These are phyloP conservation scores for Callipepla squamata DNA, from an alignment of 2,113 vertebrate genomes.

Conservation along the genomic window DNA sequence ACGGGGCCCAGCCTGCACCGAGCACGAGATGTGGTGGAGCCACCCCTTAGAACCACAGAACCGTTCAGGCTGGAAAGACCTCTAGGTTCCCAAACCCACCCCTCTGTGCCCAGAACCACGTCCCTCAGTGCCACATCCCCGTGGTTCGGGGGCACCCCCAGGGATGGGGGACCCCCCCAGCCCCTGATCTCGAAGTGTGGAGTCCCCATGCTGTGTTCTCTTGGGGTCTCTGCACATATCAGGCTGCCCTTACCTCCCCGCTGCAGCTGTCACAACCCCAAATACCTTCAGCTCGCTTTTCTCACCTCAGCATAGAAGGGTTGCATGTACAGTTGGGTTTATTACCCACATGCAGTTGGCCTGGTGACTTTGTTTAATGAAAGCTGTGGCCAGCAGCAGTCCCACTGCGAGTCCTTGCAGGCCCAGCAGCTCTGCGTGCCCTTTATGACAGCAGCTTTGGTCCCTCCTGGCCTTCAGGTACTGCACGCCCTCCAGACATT, in stretches of 20 bases:
- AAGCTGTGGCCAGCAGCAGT: neutral
- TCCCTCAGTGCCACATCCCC: too few relatives aligned
- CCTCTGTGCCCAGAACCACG: too few relatives aligned
- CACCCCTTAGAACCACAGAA: too few relatives aligned
- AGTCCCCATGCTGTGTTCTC: too few relatives aligned
- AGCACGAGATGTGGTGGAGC: too few relatives aligned
- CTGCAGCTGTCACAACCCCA: neutral
- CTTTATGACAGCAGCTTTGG: neutral
- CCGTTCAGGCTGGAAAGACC: too few relatives aligned
- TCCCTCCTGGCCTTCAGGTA: neutral
- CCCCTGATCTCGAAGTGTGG: too few relatives aligned
- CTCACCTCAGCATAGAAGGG: neutral
- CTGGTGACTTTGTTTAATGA: neutral
- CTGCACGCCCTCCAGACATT: neutral
- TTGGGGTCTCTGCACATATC: too few relatives aligned
- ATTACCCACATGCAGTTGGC: neutral
- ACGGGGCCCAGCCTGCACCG: neutral
- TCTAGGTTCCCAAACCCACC: too few relatives aligned
- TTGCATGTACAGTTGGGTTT: neutral
- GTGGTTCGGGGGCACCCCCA: too few relatives aligned
- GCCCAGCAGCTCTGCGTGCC: neutral
- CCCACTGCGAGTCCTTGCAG: neutral
- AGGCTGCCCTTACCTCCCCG: neutral
- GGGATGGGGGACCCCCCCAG: too few relatives aligned
- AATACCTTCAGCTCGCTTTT: neutral